Conservation (phyloP, 2,797 vertebrate species). For the Tinamus major region DNA sequence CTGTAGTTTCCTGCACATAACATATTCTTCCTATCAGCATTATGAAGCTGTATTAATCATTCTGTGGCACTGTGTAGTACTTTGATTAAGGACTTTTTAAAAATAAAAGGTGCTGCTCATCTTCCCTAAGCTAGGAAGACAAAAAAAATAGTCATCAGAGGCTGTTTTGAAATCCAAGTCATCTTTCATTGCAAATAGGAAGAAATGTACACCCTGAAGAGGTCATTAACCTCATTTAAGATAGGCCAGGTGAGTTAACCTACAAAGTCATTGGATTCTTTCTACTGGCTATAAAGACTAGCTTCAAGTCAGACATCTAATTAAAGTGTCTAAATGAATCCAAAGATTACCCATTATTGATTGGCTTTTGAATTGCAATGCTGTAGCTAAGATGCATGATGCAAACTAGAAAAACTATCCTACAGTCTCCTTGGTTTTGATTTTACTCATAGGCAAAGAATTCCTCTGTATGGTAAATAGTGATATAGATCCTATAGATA, state of each 20-base stretch:
- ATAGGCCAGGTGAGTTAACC: not conserved
- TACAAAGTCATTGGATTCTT: not conserved
- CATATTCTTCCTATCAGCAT: not conserved
- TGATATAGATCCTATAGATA: not conserved
- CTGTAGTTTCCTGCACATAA: not conserved
- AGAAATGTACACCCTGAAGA: slow-evolving; percentile 1
- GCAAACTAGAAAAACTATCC: not conserved
- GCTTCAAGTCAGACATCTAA: not conserved
- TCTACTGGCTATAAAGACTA: not conserved
- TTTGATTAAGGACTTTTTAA: not conserved
- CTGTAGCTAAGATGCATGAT: not conserved
- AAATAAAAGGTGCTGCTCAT: not conserved
- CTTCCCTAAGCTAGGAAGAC: not conserved
- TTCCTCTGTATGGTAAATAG: not conserved
- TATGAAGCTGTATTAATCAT: not conserved
- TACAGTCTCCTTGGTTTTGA: not conserved
- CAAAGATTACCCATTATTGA: not conserved
- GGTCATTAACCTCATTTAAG: slow-evolving; percentile 5
- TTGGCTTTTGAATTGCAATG: not conserved
- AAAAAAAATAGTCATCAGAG: not conserved
- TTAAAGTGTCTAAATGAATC: not conserved
- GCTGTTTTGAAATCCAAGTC: not conserved
- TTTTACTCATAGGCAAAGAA: not conserved
- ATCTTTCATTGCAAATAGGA: not conserved
- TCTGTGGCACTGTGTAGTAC: not conserved